These are phyloP conservation scores for Myotis vivesi DNA, from an alignment of 2,797 vertebrate genomes.

Conservation along the genomic window DNA sequence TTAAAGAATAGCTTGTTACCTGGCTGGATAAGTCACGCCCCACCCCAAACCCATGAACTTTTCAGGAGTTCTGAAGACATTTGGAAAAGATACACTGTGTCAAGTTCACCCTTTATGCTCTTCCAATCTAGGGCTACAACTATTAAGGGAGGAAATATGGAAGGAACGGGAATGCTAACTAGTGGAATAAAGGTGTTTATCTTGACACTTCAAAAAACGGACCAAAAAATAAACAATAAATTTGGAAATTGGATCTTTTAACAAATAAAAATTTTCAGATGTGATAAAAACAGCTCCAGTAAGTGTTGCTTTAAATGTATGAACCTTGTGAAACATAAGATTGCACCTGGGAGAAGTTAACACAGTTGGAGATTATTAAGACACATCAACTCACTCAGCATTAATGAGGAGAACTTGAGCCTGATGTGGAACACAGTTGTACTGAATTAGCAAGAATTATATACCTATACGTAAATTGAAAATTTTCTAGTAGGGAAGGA, in stretches of 20 bases:
- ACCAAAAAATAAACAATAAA: conserved; percentile 41
- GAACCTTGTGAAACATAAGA: conserved; percentile 52
- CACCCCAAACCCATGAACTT: background rate
- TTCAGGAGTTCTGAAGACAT: conserved; percentile 44
- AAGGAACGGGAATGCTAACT: background rate
- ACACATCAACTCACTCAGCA: conserved; percentile 43
- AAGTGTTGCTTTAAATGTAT: conserved; percentile 46
- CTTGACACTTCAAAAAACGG: conserved; percentile 23
- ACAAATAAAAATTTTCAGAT: conserved; percentile 53
- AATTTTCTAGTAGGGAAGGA: conserved; percentile 14
- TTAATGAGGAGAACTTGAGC: conserved; percentile 43
- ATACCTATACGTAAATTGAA: conserved; percentile 35
- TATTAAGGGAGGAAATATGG: background rate
- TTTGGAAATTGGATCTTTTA: conserved; percentile 44
- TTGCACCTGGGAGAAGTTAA: conserved; percentile 64
- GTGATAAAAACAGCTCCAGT: conserved; percentile 42
- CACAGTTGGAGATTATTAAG: conserved; percentile 69
- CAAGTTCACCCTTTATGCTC: background rate
- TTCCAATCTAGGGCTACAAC: background rate
- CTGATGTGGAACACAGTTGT: conserved; percentile 11
- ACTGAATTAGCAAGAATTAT: conserved; percentile 52
- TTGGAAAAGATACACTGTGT: background rate
- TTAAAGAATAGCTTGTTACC: conserved; percentile 14
- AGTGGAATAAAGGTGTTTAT: conserved; percentile 21
- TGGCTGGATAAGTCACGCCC: background rate